Evolutionary conservation across 2,797 vertebrate species (phyloP).

Genomic region (Pipistrellus kuhlii): DNA sequence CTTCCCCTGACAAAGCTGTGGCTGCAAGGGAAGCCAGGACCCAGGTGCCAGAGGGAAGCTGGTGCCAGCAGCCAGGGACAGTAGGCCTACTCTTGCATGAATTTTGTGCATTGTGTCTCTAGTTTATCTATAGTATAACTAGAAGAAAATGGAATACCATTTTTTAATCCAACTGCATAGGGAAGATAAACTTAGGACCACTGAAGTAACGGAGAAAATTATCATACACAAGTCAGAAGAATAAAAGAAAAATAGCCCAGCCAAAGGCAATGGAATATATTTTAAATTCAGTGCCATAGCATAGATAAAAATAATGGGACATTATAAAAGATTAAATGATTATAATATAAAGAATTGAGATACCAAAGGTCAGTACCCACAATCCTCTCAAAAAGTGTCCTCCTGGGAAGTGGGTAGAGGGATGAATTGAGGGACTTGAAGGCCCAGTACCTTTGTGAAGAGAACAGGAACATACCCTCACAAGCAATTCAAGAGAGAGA

Average conservation of each 20-base stretch:
- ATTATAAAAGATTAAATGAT: slow-evolving; percentile 62
- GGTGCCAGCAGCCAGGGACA: too few species aligned
- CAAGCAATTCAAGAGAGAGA: neutral
- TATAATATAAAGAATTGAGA: slow-evolving; percentile 52
- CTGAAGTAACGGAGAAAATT: slow-evolving; percentile 50
- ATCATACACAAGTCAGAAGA: slow-evolving; percentile 33
- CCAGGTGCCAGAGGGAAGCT: too few species aligned
- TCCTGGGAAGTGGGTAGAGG: neutral
- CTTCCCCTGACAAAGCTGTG: too few species aligned
- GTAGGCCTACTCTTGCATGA: too few species aligned
- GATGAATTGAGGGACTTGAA: neutral
- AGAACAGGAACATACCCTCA: neutral
- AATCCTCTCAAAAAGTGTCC: neutral
- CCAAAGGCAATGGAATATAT: slow-evolving; percentile 62
- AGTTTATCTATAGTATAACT: neutral
- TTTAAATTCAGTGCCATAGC: slow-evolving; percentile 55
- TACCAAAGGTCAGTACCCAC: slow-evolving; percentile 5
- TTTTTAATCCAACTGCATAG: slow-evolving; percentile 62
- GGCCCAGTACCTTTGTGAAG: fast-evolving
- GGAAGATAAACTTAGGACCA: slow-evolving; percentile 67
- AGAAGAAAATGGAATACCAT: slow-evolving; percentile 55
- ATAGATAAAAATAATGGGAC: slow-evolving; percentile 55
- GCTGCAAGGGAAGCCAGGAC: too few species aligned
- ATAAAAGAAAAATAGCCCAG: slow-evolving; percentile 59
- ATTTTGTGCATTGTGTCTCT: too few species aligned